Percentiles rank a stretch among this genome's conserved stretches.
These are phyloP conservation scores for Gymnodraco acuticeps DNA, from an alignment of 2,797 vertebrate species.

Conservation along the genomic window DNA sequence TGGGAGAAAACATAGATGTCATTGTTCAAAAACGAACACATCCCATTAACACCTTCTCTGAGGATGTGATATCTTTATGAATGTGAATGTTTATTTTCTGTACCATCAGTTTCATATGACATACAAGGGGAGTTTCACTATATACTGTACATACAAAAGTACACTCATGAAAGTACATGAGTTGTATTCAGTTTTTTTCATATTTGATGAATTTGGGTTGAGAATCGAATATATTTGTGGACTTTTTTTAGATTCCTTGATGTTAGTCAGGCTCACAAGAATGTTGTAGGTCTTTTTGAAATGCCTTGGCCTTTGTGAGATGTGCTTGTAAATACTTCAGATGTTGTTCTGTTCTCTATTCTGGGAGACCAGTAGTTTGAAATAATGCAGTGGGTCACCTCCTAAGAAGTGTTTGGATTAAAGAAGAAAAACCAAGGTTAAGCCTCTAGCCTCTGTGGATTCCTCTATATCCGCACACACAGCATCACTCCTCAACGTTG, in stretches of 20 bases:
- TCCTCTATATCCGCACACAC: not conserved
- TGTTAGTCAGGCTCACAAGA: constrained; percentile 16
- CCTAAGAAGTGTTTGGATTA: constrained; percentile 18
- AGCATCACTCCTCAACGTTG: not conserved
- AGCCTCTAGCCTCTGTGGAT: constrained; percentile 12
- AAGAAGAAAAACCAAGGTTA: constrained; percentile 4
- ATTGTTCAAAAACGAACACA: not conserved
- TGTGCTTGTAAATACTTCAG: constrained; percentile 6
- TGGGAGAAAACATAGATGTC: not conserved
- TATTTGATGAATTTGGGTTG: not conserved
- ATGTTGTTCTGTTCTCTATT: constrained; percentile 17
- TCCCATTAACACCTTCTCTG: not conserved
- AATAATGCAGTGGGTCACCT: constrained; percentile 33
- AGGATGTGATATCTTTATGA: not conserved
- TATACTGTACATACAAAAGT: no score
- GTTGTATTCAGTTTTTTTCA: not conserved
- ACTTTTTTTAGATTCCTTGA: constrained; percentile 1
- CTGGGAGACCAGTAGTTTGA: constrained; percentile 17
- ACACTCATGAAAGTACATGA: not conserved
- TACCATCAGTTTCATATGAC: not conserved
- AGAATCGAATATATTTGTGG: constrained; percentile 2
- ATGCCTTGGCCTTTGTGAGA: constrained; percentile 15
- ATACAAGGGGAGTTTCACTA: not conserved
- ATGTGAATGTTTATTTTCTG: not conserved
- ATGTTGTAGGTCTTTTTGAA: constrained; percentile 41